Base-by-base conservation (phyloP, 2,113 vertebrate genomes). In the Larimichthys polyactis region DNA sequence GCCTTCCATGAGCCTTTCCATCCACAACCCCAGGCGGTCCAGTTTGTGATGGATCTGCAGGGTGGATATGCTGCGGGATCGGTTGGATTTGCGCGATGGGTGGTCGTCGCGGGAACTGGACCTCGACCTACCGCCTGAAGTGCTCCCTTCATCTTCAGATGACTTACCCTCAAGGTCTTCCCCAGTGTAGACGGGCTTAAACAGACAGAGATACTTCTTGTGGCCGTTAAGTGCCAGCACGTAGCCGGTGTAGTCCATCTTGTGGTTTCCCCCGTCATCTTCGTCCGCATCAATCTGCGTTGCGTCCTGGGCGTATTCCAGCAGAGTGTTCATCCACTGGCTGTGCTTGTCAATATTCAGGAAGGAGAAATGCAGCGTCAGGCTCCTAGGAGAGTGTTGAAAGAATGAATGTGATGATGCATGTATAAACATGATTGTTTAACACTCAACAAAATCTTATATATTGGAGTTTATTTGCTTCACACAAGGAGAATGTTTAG, bases 141-240 rank as follows among this genome's bases (percentile, higher is more conserved):
- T 1, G 4, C 5, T 85, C 12, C 87, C 91, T 0, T 94, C 91
- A 5, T 96, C 97, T 51, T 97, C 91, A 0, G 95, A 87, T 0
- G 80, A 82, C 72, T 92, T 96, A 9, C 88, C 87, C 63, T 95
- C 95, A 1, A 95, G 93, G 0, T 97, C 97, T 7, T 96, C 96
- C 0, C 95, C 94, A 0, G 95, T 97, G 87, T 96, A 97, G 77
- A 96, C 94, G 2, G 98, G 98, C 91, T 96, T 98, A 81, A 99
- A 99, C 55, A 99, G 96, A 85, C 98, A 99, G 79, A 99, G 96
- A 93, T 99, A 99, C 62, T 99, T 99, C 91, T 98, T 99, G 93
- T 99, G 96, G 60, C 98, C 98, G 0, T 99, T 99, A 7, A 99
- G 95, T 1, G 98, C 98, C 93, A 99, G 93, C 11, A 99, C 97